These are phyloP conservation scores for Amblyteles armatorius DNA, from an alignment of 2,888 invertebrate species.

Conservation along the genomic window DNA sequence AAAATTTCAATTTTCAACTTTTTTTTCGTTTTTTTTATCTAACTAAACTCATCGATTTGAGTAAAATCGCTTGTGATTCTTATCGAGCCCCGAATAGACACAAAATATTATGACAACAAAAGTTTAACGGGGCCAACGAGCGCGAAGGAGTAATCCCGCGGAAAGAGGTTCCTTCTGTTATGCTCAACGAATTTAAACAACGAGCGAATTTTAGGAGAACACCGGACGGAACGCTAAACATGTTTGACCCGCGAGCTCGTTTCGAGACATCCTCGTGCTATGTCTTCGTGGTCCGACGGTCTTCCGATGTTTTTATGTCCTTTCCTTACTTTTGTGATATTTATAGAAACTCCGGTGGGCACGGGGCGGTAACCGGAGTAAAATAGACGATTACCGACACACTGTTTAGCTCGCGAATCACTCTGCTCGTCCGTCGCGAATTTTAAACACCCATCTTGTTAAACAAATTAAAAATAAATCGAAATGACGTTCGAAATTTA, in stretches of 20 bases:
- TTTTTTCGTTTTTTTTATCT: not conserved
- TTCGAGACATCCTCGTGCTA: constrained; percentile 24
- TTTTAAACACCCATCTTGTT: not conserved
- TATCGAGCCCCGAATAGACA: constrained; percentile 29
- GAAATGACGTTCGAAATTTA: not conserved
- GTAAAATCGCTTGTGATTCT: constrained; percentile 1
- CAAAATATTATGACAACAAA: constrained; percentile 34
- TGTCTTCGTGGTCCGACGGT: constrained; percentile 29
- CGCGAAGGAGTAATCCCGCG: constrained; percentile 2
- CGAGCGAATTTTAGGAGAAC: constrained; percentile 38
- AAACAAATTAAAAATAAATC: not conserved
- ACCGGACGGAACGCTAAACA: constrained; percentile 29
- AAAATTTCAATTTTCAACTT: no score
- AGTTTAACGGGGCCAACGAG: constrained; percentile 14
- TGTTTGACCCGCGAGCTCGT: constrained; percentile 54
- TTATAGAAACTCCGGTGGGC: constrained; percentile 66
- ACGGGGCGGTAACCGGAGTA: constrained; percentile 8
- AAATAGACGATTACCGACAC: constrained; percentile 57
- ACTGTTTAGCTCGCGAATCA: constrained; percentile 40
- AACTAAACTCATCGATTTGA: constrained; percentile 19
- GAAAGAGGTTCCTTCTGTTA: constrained; percentile 41
- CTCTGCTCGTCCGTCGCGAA: constrained; percentile 36
- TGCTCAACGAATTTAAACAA: constrained; percentile 45
- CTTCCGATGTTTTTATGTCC: constrained; percentile 73
- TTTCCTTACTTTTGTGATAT: constrained; percentile 73